A percentile compares a stretch with the other conserved stretches of the same genome.
Conservation (phyloP, 2,888 invertebrate species). For the Agrochola circellaris region DNA sequence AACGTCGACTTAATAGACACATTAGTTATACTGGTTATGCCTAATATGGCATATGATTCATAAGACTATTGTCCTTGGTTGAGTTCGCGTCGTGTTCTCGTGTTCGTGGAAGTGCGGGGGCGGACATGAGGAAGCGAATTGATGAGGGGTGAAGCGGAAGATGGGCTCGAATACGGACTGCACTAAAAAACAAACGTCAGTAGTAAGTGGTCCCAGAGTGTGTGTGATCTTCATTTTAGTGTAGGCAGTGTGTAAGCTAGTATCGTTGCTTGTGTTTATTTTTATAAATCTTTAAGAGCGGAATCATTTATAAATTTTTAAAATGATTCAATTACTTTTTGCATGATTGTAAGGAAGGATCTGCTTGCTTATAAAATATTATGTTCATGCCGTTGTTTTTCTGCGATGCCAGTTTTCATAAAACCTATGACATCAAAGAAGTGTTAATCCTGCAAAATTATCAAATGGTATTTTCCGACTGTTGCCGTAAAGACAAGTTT, state of each 20-base stretch:
- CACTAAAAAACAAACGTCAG: conserved; percentile 5
- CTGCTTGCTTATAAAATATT: not conserved
- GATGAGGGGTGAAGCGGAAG: conserved; percentile 46
- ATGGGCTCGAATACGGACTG: not conserved
- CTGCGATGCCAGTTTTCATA: too few relatives aligned
- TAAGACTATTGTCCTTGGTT: conserved; percentile 38
- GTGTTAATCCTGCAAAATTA: not conserved
- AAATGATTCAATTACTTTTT: not conserved
- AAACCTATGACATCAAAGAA: not conserved
- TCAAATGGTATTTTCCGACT: conserved; percentile 3
- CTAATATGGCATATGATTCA: conserved; percentile 56
- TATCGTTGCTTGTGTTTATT: not conserved
- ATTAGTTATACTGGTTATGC: conserved; percentile 50
- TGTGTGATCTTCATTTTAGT: not conserved
- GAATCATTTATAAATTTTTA: not conserved
- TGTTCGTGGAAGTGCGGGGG: conserved; percentile 56
- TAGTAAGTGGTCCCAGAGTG: too few relatives aligned
- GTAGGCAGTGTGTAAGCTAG: not conserved
- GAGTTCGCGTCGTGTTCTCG: conserved; percentile 28
- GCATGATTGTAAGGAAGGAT: not conserved
- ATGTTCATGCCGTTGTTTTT: not conserved
- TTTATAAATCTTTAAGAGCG: not conserved
- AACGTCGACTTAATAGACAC: conserved; percentile 51
- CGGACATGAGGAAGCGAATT: conserved; percentile 41
- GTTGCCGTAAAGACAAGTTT: conserved; percentile 18